Base-by-base conservation (phyloP, 2,888 invertebrate species). In the Xanthorhoe designata region DNA sequence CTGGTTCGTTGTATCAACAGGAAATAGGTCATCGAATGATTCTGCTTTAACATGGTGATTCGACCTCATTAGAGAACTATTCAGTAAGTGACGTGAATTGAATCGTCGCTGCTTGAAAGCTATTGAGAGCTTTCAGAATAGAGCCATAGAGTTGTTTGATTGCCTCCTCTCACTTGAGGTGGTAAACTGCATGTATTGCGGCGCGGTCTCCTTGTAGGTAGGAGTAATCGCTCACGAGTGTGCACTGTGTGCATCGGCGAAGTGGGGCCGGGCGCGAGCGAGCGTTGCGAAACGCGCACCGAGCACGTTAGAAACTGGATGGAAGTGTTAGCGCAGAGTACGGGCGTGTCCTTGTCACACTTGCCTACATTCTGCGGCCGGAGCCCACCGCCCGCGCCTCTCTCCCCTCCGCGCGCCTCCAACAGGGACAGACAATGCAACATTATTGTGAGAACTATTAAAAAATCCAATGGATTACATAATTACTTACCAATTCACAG, bases 281-380 rank as follows among this genome's bases (percentile, higher is more conserved):
- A 83, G 81, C 85, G 84, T 92, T 91, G 89, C 90, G 92, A 92
- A 92, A 92, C 86, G 84, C 85, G 84, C 87, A 85, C 85, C 89
- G 84, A 88, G 85, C 89, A 87, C 87, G 88, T 91, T 93, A 92
- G 92, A 91, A 92, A 92, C 92, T 93, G 90, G 92, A 91, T 93
- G 92, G 92, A 91, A 92, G 90, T 91, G 89, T 88, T 91, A 87
- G 89, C 87, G 86, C 88, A 85, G 85, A 87, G 92, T 92, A 91
- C 92, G 90, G 91, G 92, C 90, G 91, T 92, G 92, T 92, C 92
- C 92, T 93, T 93, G 92, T 92, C 92, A 92, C 92, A 92, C 87
- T 93, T 93, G 92, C 92, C 92, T 92, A 92, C 92, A 93, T 93
- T 92, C 90, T 89, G 86, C 83, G 85, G 86, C 88, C 83, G 81